These are phyloP conservation scores for Atlantisia rogersi DNA, from an alignment of 2,113 vertebrate species.

Conservation along the genomic window DNA sequence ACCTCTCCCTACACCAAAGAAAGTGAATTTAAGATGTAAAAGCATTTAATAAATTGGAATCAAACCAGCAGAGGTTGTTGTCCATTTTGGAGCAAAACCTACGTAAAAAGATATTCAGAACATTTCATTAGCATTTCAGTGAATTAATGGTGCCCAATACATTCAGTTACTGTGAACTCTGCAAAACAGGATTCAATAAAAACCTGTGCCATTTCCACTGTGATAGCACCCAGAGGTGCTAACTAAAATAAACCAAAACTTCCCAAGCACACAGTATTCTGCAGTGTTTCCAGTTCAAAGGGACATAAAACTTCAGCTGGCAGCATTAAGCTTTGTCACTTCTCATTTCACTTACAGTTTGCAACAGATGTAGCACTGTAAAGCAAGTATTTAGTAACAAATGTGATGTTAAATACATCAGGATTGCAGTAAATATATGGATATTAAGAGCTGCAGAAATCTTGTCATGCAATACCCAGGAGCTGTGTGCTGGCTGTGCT, in stretches of 20 bases:
- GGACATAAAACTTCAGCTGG: neutral
- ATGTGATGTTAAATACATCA: neutral
- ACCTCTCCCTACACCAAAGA: conserved; percentile 37
- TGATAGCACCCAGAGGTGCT: neutral
- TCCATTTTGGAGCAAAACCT: conserved; percentile 60
- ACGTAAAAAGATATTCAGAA: conserved; percentile 37
- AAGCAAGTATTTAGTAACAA: neutral
- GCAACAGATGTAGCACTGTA: neutral
- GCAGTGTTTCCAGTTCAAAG: neutral
- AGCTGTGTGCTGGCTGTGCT: neutral
- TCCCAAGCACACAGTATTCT: neutral
- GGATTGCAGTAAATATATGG: neutral
- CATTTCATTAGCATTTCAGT: neutral
- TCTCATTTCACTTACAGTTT: neutral
- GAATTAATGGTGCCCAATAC: neutral
- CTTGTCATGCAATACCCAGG: neutral
- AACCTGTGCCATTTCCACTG: neutral
- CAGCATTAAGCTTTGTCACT: neutral
- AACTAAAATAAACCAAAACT: neutral
- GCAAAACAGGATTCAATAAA: neutral
- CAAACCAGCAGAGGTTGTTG: conserved; percentile 47
- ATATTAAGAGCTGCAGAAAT: neutral
- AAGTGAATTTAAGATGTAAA: neutral
- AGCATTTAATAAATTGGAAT: conserved; percentile 39
- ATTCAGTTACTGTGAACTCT: neutral